Percentiles rank a stretch among this genome's conserved stretches.
These are phyloP conservation scores for Spisula solida DNA, from an alignment of 2,888 invertebrate species.

Conservation along the genomic window DNA sequence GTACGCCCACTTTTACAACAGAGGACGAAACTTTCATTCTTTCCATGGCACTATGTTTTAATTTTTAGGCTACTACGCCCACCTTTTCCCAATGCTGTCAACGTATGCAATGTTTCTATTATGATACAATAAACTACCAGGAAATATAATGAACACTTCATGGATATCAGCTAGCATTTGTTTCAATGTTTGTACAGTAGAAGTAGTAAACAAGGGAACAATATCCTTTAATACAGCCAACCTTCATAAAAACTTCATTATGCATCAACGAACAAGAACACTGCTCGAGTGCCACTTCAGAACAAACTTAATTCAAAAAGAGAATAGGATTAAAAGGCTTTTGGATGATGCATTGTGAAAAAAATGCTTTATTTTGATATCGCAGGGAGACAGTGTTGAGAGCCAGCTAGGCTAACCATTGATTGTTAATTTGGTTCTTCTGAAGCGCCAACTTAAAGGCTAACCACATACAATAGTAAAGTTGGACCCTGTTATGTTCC, in stretches of 20 bases:
- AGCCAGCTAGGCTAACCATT: too few species aligned
- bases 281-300: background rate
- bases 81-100: background rate
- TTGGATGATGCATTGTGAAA: background rate
- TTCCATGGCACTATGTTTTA: too few species aligned
- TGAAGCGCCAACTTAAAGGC: too few species aligned
- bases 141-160: background rate
- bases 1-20: background rate
- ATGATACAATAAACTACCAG: background rate
- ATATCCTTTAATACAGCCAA: slow-evolving; percentile 5
- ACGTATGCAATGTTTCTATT: background rate
- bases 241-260: background rate
- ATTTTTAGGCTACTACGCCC: too few species aligned
- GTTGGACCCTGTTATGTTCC: too few species aligned
- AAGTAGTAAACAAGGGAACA: background rate
- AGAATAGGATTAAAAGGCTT: background rate
- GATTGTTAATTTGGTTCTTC: too few species aligned
- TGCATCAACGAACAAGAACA: background rate
- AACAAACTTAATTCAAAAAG: background rate
- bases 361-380: background rate
- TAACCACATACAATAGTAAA: too few species aligned
- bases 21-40: too few species aligned
- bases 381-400: too few species aligned
- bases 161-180: background rate
- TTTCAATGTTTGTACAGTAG: background rate